A percentile compares a stretch with the other conserved stretches of the same genome.
These are phyloP conservation scores for Agriopis leucophaearia DNA, from an alignment of 2,888 invertebrate species.

Conservation along the genomic window DNA sequence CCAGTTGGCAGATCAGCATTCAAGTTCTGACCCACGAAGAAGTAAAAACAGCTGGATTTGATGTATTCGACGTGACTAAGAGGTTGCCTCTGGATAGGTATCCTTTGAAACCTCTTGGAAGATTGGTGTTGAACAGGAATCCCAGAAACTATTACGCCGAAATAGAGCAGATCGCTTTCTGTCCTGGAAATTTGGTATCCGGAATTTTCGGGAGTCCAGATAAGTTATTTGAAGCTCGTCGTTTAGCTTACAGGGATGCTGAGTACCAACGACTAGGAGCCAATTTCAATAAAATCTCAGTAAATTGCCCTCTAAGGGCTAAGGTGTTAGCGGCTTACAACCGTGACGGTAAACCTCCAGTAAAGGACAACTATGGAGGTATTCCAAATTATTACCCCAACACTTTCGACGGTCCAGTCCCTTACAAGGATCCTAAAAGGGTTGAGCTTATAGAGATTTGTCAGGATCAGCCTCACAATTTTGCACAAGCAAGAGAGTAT, in stretches of 20 bases:
- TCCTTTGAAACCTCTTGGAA: slow-evolving; percentile 93
- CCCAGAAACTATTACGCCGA: slow-evolving; percentile 95
- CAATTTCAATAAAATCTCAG: slow-evolving; percentile 94
- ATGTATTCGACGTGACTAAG: slow-evolving; percentile 97
- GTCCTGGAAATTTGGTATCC: slow-evolving; percentile 93
- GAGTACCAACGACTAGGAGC: slow-evolving; percentile 93
- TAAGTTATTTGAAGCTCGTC: slow-evolving; percentile 93
- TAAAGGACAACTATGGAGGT: slow-evolving; percentile 92
- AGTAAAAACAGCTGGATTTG: slow-evolving; percentile 91
- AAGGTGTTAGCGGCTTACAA: slow-evolving; percentile 88
- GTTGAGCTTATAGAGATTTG: slow-evolving; percentile 81
- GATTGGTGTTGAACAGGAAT: slow-evolving; percentile 92
- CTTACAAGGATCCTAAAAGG: slow-evolving; percentile 85
- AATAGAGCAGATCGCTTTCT: slow-evolving; percentile 95
- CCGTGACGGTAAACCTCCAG: slow-evolving; percentile 92
- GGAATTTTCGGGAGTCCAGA: slow-evolving; percentile 96
- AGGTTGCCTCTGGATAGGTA: slow-evolving; percentile 91
- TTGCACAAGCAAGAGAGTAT: slow-evolving; percentile 89
- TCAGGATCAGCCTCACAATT: slow-evolving; percentile 94
- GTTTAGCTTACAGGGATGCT: slow-evolving; percentile 94
- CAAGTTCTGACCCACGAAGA: slow-evolving; percentile 94
- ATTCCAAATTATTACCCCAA: slow-evolving; percentile 97
- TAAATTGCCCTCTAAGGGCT: slow-evolving; percentile 93
- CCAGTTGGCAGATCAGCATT: slow-evolving; percentile 91
- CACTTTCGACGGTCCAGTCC: slow-evolving; percentile 93